Conservation (phyloP, 2,888 invertebrate genomes). For the Ametastegia equiseti region DNA sequence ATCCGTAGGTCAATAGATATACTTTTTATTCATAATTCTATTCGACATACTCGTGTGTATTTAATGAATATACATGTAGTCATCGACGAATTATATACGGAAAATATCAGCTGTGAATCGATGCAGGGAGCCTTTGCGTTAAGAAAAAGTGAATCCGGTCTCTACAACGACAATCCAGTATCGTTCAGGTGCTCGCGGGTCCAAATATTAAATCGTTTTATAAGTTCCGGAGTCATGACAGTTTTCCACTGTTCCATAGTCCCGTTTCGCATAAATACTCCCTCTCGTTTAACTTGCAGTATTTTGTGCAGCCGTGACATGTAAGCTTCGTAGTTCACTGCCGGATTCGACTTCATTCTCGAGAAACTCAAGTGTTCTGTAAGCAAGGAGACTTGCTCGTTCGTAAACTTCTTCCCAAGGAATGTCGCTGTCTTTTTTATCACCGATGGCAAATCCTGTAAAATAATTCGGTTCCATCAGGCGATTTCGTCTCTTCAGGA, state of each 20-base stretch:
- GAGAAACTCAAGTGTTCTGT: conserved; percentile 77
- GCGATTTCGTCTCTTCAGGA: too few species aligned
- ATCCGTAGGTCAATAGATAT: too few species aligned
- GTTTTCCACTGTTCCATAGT: conserved; percentile 75
- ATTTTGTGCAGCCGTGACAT: conserved; percentile 69
- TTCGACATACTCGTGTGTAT: too few species aligned
- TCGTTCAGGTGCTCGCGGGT: conserved; percentile 68
- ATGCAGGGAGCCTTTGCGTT: too few species aligned
- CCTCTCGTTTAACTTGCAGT: conserved; percentile 68
- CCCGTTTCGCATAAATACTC: conserved; percentile 77
- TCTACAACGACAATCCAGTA: conserved; percentile 58
- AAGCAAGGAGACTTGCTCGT: conserved; percentile 72
- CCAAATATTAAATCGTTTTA: conserved; percentile 76
- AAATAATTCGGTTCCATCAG: too few species aligned
- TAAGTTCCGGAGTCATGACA: conserved; percentile 69
- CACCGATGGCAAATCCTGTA: conserved; percentile 74
- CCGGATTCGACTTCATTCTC: conserved; percentile 80
- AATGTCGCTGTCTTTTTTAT: conserved; percentile 75
- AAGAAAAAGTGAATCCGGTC: too few species aligned
- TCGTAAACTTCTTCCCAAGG: conserved; percentile 69
- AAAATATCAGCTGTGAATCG: too few species aligned
- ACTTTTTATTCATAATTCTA: too few species aligned
- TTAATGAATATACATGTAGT: too few species aligned
- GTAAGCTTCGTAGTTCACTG: conserved; percentile 78
- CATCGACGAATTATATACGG: too few species aligned